Evolutionary conservation across 2,888 invertebrate species (phyloP).

Genomic region (Drosophila kanekoi): DNA sequence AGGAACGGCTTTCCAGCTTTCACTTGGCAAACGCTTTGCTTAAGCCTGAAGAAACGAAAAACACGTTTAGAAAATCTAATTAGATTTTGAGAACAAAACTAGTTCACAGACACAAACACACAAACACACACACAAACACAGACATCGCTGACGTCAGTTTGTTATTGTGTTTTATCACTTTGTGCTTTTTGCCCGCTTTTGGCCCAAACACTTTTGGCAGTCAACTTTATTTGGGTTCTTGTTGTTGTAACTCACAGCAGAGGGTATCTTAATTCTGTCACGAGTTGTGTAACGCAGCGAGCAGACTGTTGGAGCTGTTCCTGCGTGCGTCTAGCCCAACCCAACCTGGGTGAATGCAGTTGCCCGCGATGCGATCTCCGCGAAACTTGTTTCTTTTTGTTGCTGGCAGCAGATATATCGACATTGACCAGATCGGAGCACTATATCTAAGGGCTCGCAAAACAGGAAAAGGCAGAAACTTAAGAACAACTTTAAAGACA

Average conservation of each 20-base stretch:
- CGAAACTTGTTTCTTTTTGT: neutral
- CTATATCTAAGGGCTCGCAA: neutral
- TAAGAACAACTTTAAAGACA: too few species aligned
- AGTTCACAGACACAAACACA: constrained; percentile 52
- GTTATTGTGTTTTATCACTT: constrained; percentile 40
- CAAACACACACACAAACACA: neutral
- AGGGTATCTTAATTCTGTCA: neutral
- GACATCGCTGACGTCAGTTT: constrained; percentile 25
- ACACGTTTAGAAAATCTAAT: constrained; percentile 65
- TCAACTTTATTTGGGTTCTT: constrained; percentile 41
- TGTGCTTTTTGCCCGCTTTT: constrained; percentile 21
- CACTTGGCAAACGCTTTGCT: constrained; percentile 38
- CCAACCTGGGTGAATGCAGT: neutral
- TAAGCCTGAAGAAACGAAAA: constrained; percentile 36
- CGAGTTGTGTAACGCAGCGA: neutral
- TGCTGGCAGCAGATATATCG: neutral
- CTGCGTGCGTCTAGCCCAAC: too few species aligned
- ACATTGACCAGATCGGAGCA: neutral
- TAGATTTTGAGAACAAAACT: constrained; percentile 70
- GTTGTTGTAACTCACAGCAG: constrained; percentile 5
- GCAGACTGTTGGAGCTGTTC: too few species aligned
- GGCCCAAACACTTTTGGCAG: constrained; percentile 48
- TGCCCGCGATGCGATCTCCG: neutral
- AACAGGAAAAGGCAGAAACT: too few species aligned
- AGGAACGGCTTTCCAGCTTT: constrained; percentile 42